phyloP scores from a whole-genome alignment of 2,888 invertebrate genomes.

The Rotaria magnacalcarata region DNA sequence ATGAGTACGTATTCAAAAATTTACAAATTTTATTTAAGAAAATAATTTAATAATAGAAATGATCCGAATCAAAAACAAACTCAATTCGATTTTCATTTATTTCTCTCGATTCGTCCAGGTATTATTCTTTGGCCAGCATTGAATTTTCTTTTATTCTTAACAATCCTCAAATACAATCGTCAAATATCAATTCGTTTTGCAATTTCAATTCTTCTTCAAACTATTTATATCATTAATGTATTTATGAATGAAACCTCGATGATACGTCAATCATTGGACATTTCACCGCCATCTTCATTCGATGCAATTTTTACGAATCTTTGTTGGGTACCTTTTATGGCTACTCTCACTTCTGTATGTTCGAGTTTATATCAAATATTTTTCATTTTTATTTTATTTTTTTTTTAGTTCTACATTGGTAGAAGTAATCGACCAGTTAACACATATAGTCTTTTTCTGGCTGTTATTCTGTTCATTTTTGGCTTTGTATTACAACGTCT shows the following conservation, averaged over 20 bases:
- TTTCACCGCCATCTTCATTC: not conserved
- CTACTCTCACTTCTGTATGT: constrained; percentile 5
- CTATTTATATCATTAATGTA: constrained; percentile 2
- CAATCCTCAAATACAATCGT: not conserved
- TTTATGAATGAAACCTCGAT: not conserved
- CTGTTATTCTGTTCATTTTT: not conserved
- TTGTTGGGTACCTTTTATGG: constrained; percentile 19
- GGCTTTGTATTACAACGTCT: constrained; percentile 1
- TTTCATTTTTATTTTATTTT: too few relatives aligned
- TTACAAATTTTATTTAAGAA: not conserved
- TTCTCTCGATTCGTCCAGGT: not conserved
- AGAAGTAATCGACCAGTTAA: constrained; percentile 10
- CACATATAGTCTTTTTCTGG: not conserved
- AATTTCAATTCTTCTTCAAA: constrained; percentile 1
- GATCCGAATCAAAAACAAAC: not conserved
- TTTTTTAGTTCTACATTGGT: not conserved
- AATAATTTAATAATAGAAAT: not conserved
- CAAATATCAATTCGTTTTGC: constrained; percentile 26
- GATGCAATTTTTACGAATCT: constrained; percentile 13
- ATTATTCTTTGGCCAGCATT: constrained; percentile 12
- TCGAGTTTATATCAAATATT: not conserved
- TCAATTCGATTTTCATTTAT: not conserved
- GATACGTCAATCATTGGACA: not conserved
- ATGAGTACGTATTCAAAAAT: not conserved
- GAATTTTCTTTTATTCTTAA: constrained; percentile 8